Evolutionary conservation across 2,113 vertebrate species (phyloP).

Genomic region (Megalops atlanticus): DNA sequence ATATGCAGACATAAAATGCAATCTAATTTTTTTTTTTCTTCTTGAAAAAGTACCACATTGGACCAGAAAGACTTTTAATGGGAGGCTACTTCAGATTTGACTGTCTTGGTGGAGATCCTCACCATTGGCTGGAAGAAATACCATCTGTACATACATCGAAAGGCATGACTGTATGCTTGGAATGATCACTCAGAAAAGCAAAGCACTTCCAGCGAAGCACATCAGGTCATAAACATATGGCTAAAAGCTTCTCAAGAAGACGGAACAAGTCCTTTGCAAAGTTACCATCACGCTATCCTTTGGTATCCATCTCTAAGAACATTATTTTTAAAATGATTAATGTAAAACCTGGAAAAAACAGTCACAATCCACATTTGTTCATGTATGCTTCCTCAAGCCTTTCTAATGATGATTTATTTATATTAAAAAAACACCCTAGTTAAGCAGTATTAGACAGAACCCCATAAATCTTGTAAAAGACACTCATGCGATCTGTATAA

Average conservation of each 20-base stretch:
- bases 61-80: too few species aligned
- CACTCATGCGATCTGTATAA: constrained; percentile 52
- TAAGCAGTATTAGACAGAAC: not conserved
- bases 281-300: not conserved
- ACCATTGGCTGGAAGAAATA: not conserved
- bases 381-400: not conserved
- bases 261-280: not conserved
- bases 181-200: not conserved
- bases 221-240: not conserved
- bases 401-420: constrained; percentile 9
- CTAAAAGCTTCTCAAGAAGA: too few species aligned
- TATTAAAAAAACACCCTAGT: not conserved
- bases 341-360: not conserved
- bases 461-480: constrained; percentile 22
- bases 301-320: not conserved
- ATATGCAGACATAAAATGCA: too few species aligned
- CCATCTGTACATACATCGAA: not conserved
- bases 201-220: not conserved
- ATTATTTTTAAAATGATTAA: not conserved
- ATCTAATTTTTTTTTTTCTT: too few species aligned
- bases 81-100: too few species aligned
- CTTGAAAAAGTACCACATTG: too few species aligned
- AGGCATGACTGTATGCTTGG: not conserved
- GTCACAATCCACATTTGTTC: too few species aligned
- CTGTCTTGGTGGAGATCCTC: too few species aligned